Base-by-base conservation (phyloP, 2,888 invertebrate species). In the Hyles lineata region DNA sequence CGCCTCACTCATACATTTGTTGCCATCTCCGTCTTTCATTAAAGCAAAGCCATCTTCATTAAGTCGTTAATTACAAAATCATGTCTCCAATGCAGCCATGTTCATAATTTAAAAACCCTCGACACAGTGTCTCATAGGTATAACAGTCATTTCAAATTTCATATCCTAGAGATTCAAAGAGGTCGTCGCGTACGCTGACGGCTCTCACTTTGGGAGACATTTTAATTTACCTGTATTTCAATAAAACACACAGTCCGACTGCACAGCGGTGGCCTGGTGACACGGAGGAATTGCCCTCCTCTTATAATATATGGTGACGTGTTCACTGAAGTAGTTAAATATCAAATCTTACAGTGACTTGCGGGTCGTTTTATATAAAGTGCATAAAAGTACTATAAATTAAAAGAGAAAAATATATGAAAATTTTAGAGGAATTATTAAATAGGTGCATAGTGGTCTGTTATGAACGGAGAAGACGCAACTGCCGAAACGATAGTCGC, bases 211-310 rank as follows among this genome's bases (percentile, higher is more conserved):
- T 63, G 32, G 71, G 72, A 71, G 78, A 81, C 81, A 79, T 77
- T 80, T 82, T 81, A 81, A 83, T 83, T 81, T 80, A 81, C 78
- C 78, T 78, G 80, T 77, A 81, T 83, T 83, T 79, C 80, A 81
- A 82, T 83, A 81, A 78, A 80, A 78, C 76, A 74, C 75, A 74
- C 72, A 63, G 55, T 35, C 72, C 21, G 23, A 23, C 21, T 67
- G 63, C 72, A 67, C 67, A 43, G 72, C 71, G 21, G 21, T 15
- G 72, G 58, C 29, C 9, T 74, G 75, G 74, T 75, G 81, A 76
- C 79, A 77, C 77, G 78, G 77, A 74, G 77, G 79, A 82, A 81
- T 82, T 81, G 82, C 82, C 78, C 77, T 79, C 75, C 81, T 75
- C 76, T 77, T 74, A 77, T 78, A 80, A 82, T 76, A 77, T 82